Percentiles rank a stretch among this genome's conserved stretches.
Evolutionary conservation across 2,797 vertebrate genomes (phyloP).

Genomic region (Lagodon rhomboides): DNA sequence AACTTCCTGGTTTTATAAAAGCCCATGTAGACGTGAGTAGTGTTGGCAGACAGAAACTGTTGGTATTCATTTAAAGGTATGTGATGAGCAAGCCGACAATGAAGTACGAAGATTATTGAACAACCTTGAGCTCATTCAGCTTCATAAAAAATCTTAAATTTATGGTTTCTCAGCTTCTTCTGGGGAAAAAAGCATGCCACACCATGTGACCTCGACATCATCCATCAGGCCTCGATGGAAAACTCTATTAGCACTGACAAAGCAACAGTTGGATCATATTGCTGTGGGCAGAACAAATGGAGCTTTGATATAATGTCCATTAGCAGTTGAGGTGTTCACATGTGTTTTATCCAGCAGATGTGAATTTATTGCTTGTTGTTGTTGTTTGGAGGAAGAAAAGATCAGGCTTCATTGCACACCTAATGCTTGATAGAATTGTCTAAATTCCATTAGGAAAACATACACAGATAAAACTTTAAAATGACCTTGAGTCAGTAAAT

Average conservation of each 20-base stretch:
- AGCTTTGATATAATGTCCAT: slow-evolving; percentile 43
- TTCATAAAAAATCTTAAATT: slow-evolving; percentile 15
- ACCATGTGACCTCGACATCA: slow-evolving; percentile 17
- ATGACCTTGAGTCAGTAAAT: slow-evolving; percentile 9
- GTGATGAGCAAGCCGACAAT: neutral
- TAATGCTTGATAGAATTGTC: slow-evolving; percentile 1
- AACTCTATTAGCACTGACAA: slow-evolving; percentile 48
- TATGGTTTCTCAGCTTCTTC: slow-evolving; percentile 4
- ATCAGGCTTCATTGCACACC: neutral
- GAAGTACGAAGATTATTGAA: slow-evolving; percentile 32
- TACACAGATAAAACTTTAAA: slow-evolving; percentile 2
- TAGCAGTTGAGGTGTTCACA: slow-evolving; percentile 23
- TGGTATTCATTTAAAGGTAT: slow-evolving; percentile 6
- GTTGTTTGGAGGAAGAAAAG: neutral
- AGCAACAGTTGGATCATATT: slow-evolving; percentile 33
- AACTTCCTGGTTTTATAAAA: neutral
- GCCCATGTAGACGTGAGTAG: neutral
- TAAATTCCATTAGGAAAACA: slow-evolving; percentile 8
- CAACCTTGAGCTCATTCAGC: slow-evolving; percentile 15
- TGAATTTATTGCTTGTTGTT: slow-evolving; percentile 8
- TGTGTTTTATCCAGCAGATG: slow-evolving; percentile 38
- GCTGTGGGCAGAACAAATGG: slow-evolving; percentile 23
- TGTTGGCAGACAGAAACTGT: slow-evolving; percentile 3
- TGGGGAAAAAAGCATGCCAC: neutral
- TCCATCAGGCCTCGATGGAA: slow-evolving; percentile 44